phyloP scores from a whole-genome alignment of 1,140 invertebrate genomes.

The Achroia grisella region DNA sequence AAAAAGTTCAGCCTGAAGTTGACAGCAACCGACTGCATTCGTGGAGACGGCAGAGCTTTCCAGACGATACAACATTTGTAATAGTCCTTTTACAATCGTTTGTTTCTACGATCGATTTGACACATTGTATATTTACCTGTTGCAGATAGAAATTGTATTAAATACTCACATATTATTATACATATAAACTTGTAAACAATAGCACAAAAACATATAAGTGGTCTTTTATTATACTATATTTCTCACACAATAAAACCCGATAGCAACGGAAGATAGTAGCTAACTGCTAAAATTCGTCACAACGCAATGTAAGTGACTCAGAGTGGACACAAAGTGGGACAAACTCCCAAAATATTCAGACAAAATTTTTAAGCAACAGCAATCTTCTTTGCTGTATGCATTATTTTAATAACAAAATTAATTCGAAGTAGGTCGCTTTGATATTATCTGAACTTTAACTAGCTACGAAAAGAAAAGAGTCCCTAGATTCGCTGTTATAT shows the following conservation, averaged over 20 bases:
- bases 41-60: conserved; percentile 8
- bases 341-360: too few species aligned
- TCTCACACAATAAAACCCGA: conserved; percentile 11
- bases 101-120: conserved; percentile 12
- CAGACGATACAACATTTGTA: conserved; percentile 14
- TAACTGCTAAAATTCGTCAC: conserved; percentile 39
- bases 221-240: too few species aligned
- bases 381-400: too few species aligned
- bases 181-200: too few species aligned
- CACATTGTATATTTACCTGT: too few species aligned
- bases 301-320: conserved; percentile 9
- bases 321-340: background rate
- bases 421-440: too few species aligned
- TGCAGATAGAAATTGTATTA: background rate
- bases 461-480: too few species aligned
- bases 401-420: too few species aligned
- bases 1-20: conserved; percentile 48
- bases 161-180: background rate
- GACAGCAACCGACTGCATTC: conserved; percentile 43
- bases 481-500: too few species aligned
- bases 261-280: conserved; percentile 24
- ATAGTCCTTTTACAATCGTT: background rate
- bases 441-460: too few species aligned
- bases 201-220: too few species aligned
- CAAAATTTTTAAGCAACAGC: too few species aligned